Evolutionary conservation across 1,140 invertebrate genomes (phyloP).

Genomic region (Polypedilum vanderplanki): DNA sequence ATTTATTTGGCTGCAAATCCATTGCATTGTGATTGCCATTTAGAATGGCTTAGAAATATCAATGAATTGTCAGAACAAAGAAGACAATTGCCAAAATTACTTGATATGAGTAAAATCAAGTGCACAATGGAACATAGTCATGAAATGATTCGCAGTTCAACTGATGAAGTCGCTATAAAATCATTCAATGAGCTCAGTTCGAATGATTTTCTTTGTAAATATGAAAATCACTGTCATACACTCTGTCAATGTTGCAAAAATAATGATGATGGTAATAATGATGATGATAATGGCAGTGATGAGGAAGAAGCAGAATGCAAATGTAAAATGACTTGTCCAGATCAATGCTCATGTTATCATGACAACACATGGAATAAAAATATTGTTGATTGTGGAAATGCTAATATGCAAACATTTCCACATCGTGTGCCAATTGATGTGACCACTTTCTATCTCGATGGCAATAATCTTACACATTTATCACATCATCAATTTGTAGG

Average conservation of each 20-base stretch:
- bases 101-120: constrained; percentile 75
- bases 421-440: constrained; percentile 88
- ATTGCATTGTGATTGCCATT: constrained; percentile 73
- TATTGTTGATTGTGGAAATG: constrained; percentile 78
- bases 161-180: constrained; percentile 48
- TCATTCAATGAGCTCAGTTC: constrained; percentile 70
- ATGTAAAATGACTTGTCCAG: constrained; percentile 90
- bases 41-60: constrained; percentile 75
- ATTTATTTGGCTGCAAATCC: constrained; percentile 77
- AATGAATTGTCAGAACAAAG: constrained; percentile 58
- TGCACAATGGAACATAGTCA: constrained; percentile 69
- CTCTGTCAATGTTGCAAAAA: constrained; percentile 77
- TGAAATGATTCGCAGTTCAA: constrained; percentile 47
- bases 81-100: constrained; percentile 71
- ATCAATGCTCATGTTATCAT: constrained; percentile 85
- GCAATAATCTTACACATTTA: constrained; percentile 70
- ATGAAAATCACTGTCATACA: constrained; percentile 82
- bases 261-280: background rate
- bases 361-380: constrained; percentile 88
- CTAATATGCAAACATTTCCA: constrained; percentile 67
- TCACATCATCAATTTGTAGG: constrained; percentile 86
- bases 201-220: constrained; percentile 85
- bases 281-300: background rate
- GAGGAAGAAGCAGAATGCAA: constrained; percentile 63
- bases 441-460: constrained; percentile 81